Percentiles rank a stretch among this genome's conserved stretches.
These are phyloP conservation scores for Zaprionus africanus DNA, from an alignment of 1,140 invertebrate genomes.

Conservation along the genomic window DNA sequence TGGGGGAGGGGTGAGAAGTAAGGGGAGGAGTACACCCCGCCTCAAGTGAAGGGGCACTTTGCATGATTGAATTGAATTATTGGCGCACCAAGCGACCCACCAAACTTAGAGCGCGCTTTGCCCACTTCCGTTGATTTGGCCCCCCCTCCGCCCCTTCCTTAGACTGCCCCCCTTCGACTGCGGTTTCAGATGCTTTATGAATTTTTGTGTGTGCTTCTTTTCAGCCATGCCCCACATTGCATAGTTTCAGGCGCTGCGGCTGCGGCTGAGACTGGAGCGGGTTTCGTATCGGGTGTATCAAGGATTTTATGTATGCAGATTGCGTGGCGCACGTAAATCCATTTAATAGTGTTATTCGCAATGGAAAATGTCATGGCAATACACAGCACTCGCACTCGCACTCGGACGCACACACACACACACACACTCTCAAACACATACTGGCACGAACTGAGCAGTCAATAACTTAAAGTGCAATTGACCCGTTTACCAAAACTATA, in stretches of 20 bases:
- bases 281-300: neutral
- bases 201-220: conserved; percentile 42
- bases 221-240: conserved; percentile 27
- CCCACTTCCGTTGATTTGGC: conserved; percentile 52
- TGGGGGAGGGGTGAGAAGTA: neutral
- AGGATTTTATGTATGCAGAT: conserved; percentile 74
- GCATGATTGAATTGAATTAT: conserved; percentile 73
- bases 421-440: conserved; percentile 8
- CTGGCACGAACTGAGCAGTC: conserved; percentile 24
- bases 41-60: conserved; percentile 50
- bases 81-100: conserved; percentile 15
- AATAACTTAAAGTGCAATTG: conserved; percentile 45
- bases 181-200: conserved; percentile 45
- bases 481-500: conserved; percentile 43
- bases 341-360: conserved; percentile 70
- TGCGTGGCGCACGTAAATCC: conserved; percentile 77
- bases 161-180: neutral
- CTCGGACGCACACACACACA: neutral
- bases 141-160: neutral
- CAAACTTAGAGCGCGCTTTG: neutral
- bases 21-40: neutral
- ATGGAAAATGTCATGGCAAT: conserved; percentile 42
- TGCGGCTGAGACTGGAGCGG: neutral
- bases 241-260: conserved; percentile 61
- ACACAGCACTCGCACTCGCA: neutral